Evolutionary conservation across 2,797 vertebrate genomes (phyloP).

Genomic region (Triplophysa bombifrons): DNA sequence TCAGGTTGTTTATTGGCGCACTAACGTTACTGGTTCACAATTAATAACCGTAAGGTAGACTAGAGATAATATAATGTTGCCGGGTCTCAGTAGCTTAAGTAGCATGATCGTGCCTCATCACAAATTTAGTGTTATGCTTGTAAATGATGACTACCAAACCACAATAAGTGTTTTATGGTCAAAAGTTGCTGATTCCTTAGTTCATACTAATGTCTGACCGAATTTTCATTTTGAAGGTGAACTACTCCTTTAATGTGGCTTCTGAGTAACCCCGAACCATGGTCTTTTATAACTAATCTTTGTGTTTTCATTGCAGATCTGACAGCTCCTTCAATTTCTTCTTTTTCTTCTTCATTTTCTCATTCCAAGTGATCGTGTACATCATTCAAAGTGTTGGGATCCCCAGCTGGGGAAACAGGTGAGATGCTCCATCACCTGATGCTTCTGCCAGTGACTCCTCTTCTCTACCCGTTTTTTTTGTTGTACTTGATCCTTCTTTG

Average conservation of each 20-base stretch:
- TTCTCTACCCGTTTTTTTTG: conserved; percentile 46
- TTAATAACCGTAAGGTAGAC: too few species aligned
- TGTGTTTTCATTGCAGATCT: conserved; percentile 72
- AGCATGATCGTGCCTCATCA: too few species aligned
- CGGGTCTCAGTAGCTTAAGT: too few species aligned
- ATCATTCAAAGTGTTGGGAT: conserved; percentile 92
- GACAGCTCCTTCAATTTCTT: conserved; percentile 99
- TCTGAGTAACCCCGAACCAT: neutral
- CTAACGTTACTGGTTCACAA: too few species aligned
- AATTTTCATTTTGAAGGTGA: too few species aligned
- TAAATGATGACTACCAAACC: too few species aligned
- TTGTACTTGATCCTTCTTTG: conserved; percentile 65
- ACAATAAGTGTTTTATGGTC: too few species aligned
- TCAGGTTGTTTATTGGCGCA: too few species aligned
- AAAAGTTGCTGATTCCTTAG: too few species aligned
- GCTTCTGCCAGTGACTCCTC: neutral
- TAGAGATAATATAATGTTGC: too few species aligned
- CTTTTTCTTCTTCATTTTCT: conserved; percentile 96
- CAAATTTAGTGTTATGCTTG: too few species aligned
- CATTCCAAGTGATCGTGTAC: conserved; percentile 90
- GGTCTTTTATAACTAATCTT: neutral
- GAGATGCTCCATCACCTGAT: conserved; percentile 56
- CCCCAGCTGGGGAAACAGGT: conserved; percentile 93
- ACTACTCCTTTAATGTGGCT: neutral
- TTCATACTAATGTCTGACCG: too few species aligned